Evolutionary conservation across 1,140 invertebrate genomes (phyloP), one percentile per base, ranked within the genome.

Genomic region (Leptonema lineaticorne): DNA sequence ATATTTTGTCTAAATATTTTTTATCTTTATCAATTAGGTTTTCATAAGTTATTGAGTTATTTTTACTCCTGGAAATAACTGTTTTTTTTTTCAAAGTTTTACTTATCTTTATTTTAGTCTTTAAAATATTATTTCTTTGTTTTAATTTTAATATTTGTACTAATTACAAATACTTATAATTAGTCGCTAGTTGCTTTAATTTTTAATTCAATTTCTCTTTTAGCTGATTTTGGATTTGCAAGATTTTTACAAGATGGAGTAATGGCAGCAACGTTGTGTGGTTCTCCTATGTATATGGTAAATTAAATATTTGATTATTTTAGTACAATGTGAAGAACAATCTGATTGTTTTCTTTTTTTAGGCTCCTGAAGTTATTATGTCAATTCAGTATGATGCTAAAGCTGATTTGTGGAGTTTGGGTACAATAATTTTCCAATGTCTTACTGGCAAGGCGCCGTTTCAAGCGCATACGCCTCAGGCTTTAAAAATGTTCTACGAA

Each of bases 201-300:
- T 16, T 48, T n/a, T 56, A n/a, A 67, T 41, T 73, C 50, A 74
- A 69, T 86, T n/a, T n/a, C 2, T 57, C 5, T 69, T 63, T 69
- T 86, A 94, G 96, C 98, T 75, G 98, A 99, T 84, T 99, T 99
- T 87, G 98, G 98, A 18, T 99, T 99, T 84, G 98, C 98, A 27
- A 86, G 98, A 76, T 99, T 99, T 81, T 82, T 99, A 6, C 91
- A 96, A 81, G 97, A 99, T 80, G 98, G 97, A 56, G 95, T 97
- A 16, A 99, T 99, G 98, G 98, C 98, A 50, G 97, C 95, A 53
- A 99, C 98, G 30, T 82, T 99, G 1, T 99, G 98, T 82, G 98
- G 97, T 18, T 99, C 97, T 30, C 98, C 98, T 2, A 99, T 99
- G 97, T 99, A 99, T 76, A 99, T 99, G 97, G 92, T 93, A 78